Evolutionary conservation across 2,888 invertebrate species (phyloP).

Genomic region (Drosophila neotestacea): DNA sequence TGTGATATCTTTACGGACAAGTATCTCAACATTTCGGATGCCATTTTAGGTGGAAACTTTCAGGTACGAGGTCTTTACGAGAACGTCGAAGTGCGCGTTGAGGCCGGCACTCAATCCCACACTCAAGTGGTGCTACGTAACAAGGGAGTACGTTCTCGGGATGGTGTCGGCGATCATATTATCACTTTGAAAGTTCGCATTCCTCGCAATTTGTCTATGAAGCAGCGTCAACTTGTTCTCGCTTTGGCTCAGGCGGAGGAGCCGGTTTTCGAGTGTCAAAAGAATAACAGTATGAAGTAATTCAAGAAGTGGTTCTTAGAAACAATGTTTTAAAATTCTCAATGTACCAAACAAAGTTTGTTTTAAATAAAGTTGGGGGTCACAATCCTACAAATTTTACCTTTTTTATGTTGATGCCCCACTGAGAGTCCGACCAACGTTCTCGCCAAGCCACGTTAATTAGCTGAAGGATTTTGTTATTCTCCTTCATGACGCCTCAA

Average conservation of each 20-base stretch:
- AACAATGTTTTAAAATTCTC: slow-evolving; percentile 60
- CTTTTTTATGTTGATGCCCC: slow-evolving; percentile 98
- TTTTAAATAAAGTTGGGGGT: slow-evolving; percentile 34
- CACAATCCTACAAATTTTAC: slow-evolving; percentile 84
- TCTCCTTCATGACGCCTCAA: slow-evolving; percentile 80
- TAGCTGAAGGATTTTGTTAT: slow-evolving; percentile 87
- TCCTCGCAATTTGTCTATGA: slow-evolving; percentile 78
- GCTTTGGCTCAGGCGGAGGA: slow-evolving; percentile 81
- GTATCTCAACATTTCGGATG: slow-evolving; percentile 79
- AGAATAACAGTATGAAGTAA: slow-evolving; percentile 12
- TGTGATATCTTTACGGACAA: slow-evolving; percentile 81
- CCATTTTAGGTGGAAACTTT: slow-evolving; percentile 81
- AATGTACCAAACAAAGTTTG: slow-evolving; percentile 45
- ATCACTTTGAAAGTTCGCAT: slow-evolving; percentile 82
- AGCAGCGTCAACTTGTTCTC: slow-evolving; percentile 82
- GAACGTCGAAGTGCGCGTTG: slow-evolving; percentile 74
- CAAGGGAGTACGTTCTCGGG: slow-evolving; percentile 75
- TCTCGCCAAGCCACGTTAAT: slow-evolving; percentile 93
- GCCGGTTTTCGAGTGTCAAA: slow-evolving; percentile 69
- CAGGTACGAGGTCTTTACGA: slow-evolving; percentile 81
- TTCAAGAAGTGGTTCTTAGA: not conserved
- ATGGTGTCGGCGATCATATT: slow-evolving; percentile 79
- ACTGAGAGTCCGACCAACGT: slow-evolving; percentile 97
- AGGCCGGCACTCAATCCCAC: slow-evolving; percentile 82
- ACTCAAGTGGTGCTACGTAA: slow-evolving; percentile 74